phyloP scores from a whole-genome alignment of 2,113 vertebrate genomes.

The Laticauda laticaudata region DNA sequence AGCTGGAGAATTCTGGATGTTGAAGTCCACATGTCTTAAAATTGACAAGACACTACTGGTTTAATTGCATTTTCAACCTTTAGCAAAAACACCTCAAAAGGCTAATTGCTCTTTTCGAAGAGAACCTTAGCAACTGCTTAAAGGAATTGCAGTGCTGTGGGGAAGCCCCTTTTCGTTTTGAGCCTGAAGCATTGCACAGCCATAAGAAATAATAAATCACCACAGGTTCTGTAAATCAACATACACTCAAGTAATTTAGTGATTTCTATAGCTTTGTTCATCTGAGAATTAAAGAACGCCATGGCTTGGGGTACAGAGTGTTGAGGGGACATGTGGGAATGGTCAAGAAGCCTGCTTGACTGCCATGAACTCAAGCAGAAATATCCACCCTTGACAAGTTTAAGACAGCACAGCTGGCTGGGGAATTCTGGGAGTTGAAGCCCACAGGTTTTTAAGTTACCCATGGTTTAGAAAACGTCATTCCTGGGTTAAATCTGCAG shows the following conservation, averaged over 20 bases:
- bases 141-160: background rate
- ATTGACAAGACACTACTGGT: background rate
- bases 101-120: background rate
- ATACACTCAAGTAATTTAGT: background rate
- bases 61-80: background rate
- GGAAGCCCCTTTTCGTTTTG: background rate
- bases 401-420: background rate
- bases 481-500: background rate
- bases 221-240: background rate
- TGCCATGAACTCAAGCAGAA: background rate
- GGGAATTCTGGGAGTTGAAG: background rate
- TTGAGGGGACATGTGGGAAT: background rate
- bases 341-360: background rate
- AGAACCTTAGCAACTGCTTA: background rate
- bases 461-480: background rate
- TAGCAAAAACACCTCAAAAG: background rate
- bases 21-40: too few relatives aligned
- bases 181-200: background rate
- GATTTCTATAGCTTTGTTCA: background rate
- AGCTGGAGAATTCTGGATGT: too few relatives aligned
- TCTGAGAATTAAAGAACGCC: background rate
- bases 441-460: background rate
- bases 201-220: background rate
- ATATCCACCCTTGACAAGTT: background rate
- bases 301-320: background rate